Evolutionary conservation across 2,113 vertebrate species (phyloP).

Genomic region (Centropus bengalensis): DNA sequence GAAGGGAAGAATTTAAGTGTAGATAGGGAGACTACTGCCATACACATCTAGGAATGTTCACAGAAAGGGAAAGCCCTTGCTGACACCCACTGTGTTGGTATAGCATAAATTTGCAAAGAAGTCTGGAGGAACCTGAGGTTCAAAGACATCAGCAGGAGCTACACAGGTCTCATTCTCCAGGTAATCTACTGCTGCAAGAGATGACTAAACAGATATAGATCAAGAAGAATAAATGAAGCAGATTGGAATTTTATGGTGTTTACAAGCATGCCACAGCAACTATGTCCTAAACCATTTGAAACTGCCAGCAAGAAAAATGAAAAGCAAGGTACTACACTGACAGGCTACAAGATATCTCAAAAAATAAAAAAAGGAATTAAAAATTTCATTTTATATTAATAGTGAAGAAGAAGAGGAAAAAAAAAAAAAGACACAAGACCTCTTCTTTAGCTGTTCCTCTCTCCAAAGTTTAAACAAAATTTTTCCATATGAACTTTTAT

Average conservation of each 20-base stretch:
- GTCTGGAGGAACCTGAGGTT: neutral
- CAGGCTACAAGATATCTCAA: neutral
- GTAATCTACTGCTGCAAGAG: neutral
- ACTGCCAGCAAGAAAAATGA: neutral
- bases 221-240: neutral
- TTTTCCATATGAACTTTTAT: neutral
- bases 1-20: neutral
- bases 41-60: neutral
- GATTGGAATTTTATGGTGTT: neutral
- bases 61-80: neutral
- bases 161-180: neutral
- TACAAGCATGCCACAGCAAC: neutral
- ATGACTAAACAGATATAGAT: neutral
- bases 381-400: neutral
- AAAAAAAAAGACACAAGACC: neutral
- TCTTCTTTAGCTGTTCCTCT: neutral
- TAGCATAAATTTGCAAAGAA: neutral
- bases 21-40: neutral
- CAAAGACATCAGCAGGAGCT: neutral
- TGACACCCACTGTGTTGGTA: neutral
- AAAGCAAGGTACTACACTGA: neutral
- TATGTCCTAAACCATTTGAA: neutral
- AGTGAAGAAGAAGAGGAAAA: neutral
- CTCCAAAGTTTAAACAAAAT: neutral
- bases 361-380: neutral